phyloP scores from a whole-genome alignment of 2,888 invertebrate species.

The Standfussiana lucernea region DNA sequence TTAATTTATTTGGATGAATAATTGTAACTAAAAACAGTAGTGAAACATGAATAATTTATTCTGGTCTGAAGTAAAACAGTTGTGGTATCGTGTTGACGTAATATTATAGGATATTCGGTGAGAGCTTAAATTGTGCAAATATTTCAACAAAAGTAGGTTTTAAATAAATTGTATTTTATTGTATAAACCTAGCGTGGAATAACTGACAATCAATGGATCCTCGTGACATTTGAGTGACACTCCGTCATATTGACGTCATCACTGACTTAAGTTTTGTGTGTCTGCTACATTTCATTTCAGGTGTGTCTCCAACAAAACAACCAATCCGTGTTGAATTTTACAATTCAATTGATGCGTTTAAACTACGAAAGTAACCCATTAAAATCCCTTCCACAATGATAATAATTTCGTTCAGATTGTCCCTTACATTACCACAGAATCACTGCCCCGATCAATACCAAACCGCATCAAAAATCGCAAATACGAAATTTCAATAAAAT shows the following conservation, averaged over 20 bases:
- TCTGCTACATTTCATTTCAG: neutral
- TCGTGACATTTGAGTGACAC: neutral
- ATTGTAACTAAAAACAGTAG: conserved; percentile 34
- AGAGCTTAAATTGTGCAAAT: conserved; percentile 27
- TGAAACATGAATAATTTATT: conserved; percentile 53
- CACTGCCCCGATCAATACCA: neutral
- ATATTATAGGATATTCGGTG: conserved; percentile 5
- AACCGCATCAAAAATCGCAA: conserved; percentile 15
- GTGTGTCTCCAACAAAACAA: neutral
- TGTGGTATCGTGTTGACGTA: conserved; percentile 17
- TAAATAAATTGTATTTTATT: conserved; percentile 8
- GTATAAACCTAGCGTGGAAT: neutral
- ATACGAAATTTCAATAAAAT: conserved; percentile 10
- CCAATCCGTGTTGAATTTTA: neutral
- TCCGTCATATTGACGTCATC: neutral
- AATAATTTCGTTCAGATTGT: conserved; percentile 7
- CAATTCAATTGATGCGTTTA: neutral
- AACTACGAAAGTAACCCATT: neutral
- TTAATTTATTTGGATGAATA: conserved; percentile 28
- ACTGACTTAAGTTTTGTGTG: neutral
- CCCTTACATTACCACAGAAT: conserved; percentile 8
- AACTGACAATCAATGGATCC: neutral
- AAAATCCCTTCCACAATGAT: neutral
- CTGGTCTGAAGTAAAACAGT: conserved; percentile 44
- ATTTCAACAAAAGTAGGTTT: conserved; percentile 20